Evolutionary conservation across 2,113 vertebrate species (phyloP).

Genomic region (Caranx melampygus): DNA sequence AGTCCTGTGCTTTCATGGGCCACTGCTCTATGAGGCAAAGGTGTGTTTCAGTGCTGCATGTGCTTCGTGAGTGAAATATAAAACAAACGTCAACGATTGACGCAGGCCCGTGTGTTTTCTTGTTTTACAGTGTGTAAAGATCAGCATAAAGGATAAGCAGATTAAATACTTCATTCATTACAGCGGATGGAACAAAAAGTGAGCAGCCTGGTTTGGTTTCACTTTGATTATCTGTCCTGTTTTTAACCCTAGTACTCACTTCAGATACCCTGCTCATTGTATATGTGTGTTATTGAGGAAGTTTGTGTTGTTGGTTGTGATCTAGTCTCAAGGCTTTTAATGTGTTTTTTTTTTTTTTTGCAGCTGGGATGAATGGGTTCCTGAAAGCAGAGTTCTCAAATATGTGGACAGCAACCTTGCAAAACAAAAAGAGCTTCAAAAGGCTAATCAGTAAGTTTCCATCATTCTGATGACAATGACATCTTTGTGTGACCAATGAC

Average conservation of each 20-base stretch:
- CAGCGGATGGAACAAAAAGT: conserved; percentile 99
- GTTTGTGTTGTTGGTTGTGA: background rate
- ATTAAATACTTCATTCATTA: conserved; percentile 99
- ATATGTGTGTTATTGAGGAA: background rate
- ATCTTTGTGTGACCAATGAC: too few relatives aligned
- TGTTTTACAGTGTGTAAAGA: conserved; percentile 94
- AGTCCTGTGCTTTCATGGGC: conserved; percentile 99
- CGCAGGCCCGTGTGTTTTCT: conserved; percentile 10
- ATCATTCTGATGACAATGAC: background rate
- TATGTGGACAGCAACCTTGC: conserved; percentile 99
- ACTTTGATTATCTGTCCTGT: background rate
- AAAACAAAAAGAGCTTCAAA: conserved; percentile 99
- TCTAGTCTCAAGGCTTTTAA: conserved; percentile 5
- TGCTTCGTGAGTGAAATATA: background rate
- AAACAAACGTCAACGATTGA: conserved; percentile 19
- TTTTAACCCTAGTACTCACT: background rate
- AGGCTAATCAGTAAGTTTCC: conserved; percentile 96
- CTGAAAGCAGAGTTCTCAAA: conserved; percentile 99
- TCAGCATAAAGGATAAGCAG: conserved; percentile 99
- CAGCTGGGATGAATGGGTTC: conserved; percentile 99
- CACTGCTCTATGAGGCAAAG: conserved; percentile 99
- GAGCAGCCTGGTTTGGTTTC: conserved; percentile 76
- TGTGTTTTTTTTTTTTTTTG: conserved; percentile 38
- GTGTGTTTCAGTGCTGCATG: conserved; percentile 73
- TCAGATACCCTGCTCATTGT: background rate